Evolutionary conservation across 2,113 vertebrate genomes (phyloP).

Genomic region (Willisornis vidua): DNA sequence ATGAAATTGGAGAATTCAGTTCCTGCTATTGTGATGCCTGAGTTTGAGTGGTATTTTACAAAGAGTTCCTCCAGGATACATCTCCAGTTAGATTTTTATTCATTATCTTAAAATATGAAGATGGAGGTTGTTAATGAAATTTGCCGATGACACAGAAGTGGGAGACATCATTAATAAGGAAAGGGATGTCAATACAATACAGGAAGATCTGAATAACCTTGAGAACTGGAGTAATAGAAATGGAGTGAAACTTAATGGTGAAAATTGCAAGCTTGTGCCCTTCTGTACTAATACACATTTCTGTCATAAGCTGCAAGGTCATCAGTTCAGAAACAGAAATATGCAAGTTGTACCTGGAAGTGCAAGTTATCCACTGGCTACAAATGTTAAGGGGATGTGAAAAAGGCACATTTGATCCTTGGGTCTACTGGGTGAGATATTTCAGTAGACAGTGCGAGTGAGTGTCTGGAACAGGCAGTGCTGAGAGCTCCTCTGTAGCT

Average conservation of each 20-base stretch:
- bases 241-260: constrained; percentile 10
- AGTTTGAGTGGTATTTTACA: background rate
- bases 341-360: background rate
- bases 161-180: constrained; percentile 24
- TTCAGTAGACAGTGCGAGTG: background rate
- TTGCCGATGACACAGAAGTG: constrained; percentile 1
- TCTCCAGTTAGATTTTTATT: constrained; percentile 13
- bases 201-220: constrained; percentile 26
- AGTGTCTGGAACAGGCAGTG: background rate
- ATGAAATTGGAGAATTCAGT: background rate
- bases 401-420: background rate
- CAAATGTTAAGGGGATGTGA: background rate
- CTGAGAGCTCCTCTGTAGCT: background rate
- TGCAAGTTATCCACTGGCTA: background rate
- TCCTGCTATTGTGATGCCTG: background rate
- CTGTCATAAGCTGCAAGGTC: background rate
- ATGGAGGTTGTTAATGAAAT: constrained; percentile 30
- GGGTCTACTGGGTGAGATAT: background rate
- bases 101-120: constrained; percentile 4
- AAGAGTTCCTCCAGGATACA: background rate
- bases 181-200: background rate
- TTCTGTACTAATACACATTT: constrained; percentile 37
- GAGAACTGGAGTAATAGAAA: constrained; percentile 12
- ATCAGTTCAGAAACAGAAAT: constrained; percentile 10
- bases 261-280: constrained; percentile 3